Percentiles rank a stretch among this genome's conserved stretches.
Evolutionary conservation across 2,113 vertebrate genomes (phyloP).

Genomic region (Harpagus bidentatus): DNA sequence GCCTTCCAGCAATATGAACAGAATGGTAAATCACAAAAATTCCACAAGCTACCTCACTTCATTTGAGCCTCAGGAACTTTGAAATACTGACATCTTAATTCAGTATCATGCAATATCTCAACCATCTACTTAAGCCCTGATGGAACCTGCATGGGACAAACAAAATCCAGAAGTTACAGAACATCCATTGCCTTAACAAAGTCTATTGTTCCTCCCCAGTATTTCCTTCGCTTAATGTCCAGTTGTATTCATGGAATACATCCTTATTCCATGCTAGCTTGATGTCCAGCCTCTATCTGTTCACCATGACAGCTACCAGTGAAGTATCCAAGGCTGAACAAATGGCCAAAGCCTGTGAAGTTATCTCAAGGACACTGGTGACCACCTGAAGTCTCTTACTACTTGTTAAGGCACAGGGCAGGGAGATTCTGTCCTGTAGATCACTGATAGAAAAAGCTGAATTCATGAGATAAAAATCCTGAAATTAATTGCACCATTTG

Average conservation of each 20-base stretch:
- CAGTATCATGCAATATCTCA: not conserved
- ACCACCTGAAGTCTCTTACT: not conserved
- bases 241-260: not conserved
- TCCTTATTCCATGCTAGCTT: not conserved
- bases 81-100: not conserved
- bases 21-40: not conserved
- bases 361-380: not conserved
- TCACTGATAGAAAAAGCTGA: not conserved
- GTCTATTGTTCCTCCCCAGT: not conserved
- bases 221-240: not conserved
- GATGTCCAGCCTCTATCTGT: not conserved
- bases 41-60: not conserved
- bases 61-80: not conserved
- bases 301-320: not conserved
- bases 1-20: not conserved
- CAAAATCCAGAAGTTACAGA: not conserved
- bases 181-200: not conserved
- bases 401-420: not conserved
- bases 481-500: not conserved
- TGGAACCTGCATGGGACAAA: not conserved
- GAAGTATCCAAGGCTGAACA: not conserved
- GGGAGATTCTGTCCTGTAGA: no score
- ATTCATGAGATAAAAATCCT: not conserved
- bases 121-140: not conserved
- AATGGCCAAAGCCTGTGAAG: not conserved